Evolutionary conservation across 2,888 invertebrate genomes (phyloP).

Genomic region (Pasiphila rectangulata): DNA sequence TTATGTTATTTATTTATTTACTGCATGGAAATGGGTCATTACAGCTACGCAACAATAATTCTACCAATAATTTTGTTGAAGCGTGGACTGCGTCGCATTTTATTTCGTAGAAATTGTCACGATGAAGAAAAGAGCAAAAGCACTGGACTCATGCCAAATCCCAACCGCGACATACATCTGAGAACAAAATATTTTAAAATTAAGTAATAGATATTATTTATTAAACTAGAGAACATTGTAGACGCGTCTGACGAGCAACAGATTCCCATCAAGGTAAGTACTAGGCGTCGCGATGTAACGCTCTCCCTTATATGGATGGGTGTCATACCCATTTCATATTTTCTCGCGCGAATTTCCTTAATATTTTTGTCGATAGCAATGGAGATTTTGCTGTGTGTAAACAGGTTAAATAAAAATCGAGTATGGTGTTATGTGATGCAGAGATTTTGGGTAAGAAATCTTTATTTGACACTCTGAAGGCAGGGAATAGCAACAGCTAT

Average conservation of each 20-base stretch:
- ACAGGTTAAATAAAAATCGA: too few relatives aligned
- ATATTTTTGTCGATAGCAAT: not conserved
- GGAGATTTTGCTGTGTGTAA: not conserved
- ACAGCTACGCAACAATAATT: slow-evolving; percentile 26
- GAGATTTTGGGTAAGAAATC: too few relatives aligned
- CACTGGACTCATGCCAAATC: slow-evolving; percentile 72
- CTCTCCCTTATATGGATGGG: not conserved
- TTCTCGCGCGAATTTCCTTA: not conserved
- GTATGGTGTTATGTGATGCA: too few relatives aligned
- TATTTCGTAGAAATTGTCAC: slow-evolving; percentile 65
- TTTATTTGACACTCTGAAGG: too few relatives aligned
- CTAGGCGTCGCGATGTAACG: not conserved
- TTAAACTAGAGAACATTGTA: slow-evolving; percentile 29
- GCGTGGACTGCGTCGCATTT: slow-evolving; percentile 53
- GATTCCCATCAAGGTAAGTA: slow-evolving; percentile 17
- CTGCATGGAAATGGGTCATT: slow-evolving; percentile 6
- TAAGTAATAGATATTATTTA: slow-evolving; percentile 48
- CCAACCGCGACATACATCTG: slow-evolving; percentile 67
- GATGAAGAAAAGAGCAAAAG: slow-evolving; percentile 69
- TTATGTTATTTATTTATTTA: not conserved
- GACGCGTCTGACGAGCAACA: slow-evolving; percentile 33
- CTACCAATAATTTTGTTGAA: slow-evolving; percentile 39
- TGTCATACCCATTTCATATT: slow-evolving; percentile 4
- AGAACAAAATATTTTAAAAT: slow-evolving; percentile 69
- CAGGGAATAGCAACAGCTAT: too few relatives aligned